Base-by-base conservation (phyloP, 2,888 invertebrate species). In the Caenorhabditis sulstoni region DNA sequence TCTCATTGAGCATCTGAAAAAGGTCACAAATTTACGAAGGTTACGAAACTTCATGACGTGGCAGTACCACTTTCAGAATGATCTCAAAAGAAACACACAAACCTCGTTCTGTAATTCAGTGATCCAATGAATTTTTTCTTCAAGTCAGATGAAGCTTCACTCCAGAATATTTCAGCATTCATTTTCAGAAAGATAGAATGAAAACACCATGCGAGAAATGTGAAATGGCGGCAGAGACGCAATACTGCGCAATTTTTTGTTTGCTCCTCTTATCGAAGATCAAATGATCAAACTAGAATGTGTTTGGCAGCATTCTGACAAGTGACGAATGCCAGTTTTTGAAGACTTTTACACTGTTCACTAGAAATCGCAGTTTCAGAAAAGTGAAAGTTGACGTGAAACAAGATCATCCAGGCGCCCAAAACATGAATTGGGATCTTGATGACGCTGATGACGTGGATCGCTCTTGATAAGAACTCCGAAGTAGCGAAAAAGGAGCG, bases 371-470 rank as follows among this genome's bases (percentile, higher is more conserved):
- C n/a, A n/a, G n/a, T n/a, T n/a, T n/a, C n/a, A n/a, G n/a, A n/a
- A n/a, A n/a, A n/a, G n/a, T n/a, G n/a, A n/a, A n/a, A n/a, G n/a
- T n/a, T n/a, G n/a, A n/a, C n/a, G 41, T 37, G 14, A 12, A n/a
- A 50, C 4, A 71, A 7, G 9, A 71, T 71, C 0, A 71, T 57
- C 22, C 45, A 71, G 16, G 55, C 50, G 0, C 62, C 71, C 16
- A 71, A 57, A 1, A 71, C 8, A 14, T 71, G 62, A 8, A 61
- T 23, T 0, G 71, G 71, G 4, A 71, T 50, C 22, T 62, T 55
- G 39, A 71, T n/a, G 35, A 39, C 37, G 3, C 49, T 57, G 47
- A 64, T 57, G 1, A 47, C 5, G 12, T 57, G 71, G 2, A 71
- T 20, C 39, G 29, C 29, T 0, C 20, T 47, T 8, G 62, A 57